Percentiles rank a stretch among this genome's conserved stretches.
Evolutionary conservation across 2,797 vertebrate species (phyloP).

Genomic region (Chanos chanos): DNA sequence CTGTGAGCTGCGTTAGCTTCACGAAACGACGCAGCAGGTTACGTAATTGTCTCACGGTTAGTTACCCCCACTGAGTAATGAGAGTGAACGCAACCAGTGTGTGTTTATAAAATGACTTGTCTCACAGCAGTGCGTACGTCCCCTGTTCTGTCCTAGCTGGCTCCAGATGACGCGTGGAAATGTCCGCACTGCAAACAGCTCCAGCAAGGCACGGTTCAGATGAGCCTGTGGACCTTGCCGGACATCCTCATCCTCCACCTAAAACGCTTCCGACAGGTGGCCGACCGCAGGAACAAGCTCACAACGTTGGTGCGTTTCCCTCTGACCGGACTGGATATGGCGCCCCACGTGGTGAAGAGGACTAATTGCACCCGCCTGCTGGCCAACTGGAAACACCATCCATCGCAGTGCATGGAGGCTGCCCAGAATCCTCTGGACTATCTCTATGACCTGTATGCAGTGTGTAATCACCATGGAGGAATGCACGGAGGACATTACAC

Average conservation of each 20-base stretch:
- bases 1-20: too few relatives aligned
- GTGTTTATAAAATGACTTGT: too few relatives aligned
- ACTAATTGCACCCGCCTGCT: slow-evolving; percentile 50
- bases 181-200: slow-evolving; percentile 82
- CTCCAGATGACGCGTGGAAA: slow-evolving; percentile 82
- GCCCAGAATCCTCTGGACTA: slow-evolving; percentile 65
- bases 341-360: slow-evolving; percentile 83
- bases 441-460: slow-evolving; percentile 89
- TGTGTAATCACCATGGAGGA: slow-evolving; percentile 95
- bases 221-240: slow-evolving; percentile 84
- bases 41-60: too few relatives aligned
- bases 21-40: too few relatives aligned
- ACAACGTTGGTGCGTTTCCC: slow-evolving; percentile 88
- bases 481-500: slow-evolving; percentile 97
- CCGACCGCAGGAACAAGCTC: slow-evolving; percentile 86
- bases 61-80: too few relatives aligned
- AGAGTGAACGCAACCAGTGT: too few relatives aligned
- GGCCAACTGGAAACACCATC: slow-evolving; percentile 56
- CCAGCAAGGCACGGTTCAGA: slow-evolving; percentile 81
- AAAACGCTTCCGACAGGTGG: slow-evolving; percentile 83
- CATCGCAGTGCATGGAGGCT: too few relatives aligned
- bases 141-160: slow-evolving; percentile 65
- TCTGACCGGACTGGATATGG: slow-evolving; percentile 83
- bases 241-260: slow-evolving; percentile 87
- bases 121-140: too few relatives aligned